Conservation (phyloP, 2,888 invertebrate genomes). For the Heliconius ethilla region DNA sequence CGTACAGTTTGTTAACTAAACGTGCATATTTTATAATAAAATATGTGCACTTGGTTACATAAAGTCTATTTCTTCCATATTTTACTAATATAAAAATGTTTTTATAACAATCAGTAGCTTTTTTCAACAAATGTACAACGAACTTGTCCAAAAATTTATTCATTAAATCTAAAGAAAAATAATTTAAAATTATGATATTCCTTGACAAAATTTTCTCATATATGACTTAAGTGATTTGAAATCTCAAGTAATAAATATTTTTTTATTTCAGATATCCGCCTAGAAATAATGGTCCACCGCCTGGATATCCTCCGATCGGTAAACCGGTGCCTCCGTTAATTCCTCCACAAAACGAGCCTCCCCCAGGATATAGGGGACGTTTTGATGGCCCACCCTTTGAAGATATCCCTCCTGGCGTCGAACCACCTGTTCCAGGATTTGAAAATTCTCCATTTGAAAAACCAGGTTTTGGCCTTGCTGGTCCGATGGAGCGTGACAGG, state of each 20-base stretch:
- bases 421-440: conserved; percentile 84
- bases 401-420: conserved; percentile 83
- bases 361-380: conserved; percentile 70
- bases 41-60: neutral
- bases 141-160: neutral
- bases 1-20: neutral
- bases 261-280: conserved; percentile 71
- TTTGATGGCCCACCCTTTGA: conserved; percentile 78
- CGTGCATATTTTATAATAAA: neutral
- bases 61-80: neutral
- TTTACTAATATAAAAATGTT: neutral
- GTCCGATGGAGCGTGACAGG: conserved; percentile 68
- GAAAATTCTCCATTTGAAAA: conserved; percentile 82
- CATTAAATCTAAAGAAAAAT: neutral
- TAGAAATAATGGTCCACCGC: conserved; percentile 65
- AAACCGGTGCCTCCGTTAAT: conserved; percentile 66
- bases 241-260: conserved; percentile 1
- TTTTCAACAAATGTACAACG: neutral
- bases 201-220: neutral
- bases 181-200: neutral
- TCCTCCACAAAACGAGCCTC: conserved; percentile 62
- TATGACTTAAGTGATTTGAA: neutral
- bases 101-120: neutral
- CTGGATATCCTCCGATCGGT: conserved; percentile 65
- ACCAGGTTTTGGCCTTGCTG: conserved; percentile 67